phyloP scores from a whole-genome alignment of 1,140 invertebrate species.

The Hyposmocoma kahamanoa region DNA sequence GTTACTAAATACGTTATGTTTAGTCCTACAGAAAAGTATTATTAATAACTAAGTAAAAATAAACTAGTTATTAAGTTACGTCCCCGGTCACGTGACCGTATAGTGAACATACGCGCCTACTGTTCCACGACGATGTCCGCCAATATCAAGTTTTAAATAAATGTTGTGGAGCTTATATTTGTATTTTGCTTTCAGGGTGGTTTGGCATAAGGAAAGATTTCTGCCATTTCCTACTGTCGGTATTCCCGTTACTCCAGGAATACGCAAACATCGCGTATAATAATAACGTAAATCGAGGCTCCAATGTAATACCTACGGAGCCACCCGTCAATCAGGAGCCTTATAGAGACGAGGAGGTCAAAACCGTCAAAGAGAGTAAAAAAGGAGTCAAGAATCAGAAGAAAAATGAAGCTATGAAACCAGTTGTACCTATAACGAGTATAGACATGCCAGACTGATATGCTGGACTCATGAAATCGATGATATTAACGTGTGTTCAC shows the following conservation, averaged over 20 bases:
- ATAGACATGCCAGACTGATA: conserved; percentile 92
- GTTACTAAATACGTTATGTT: no score
- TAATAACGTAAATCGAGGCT: conserved; percentile 74
- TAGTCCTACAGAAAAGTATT: conserved; percentile 8
- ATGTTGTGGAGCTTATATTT: no score
- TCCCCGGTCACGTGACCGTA: no score
- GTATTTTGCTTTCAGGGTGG: conserved; percentile 85
- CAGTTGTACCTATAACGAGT: conserved; percentile 88
- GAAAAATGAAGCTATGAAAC: conserved; percentile 85
- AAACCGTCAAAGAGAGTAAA: conserved; percentile 76
- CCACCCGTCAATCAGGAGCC: conserved; percentile 67
- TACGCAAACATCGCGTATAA: conserved; percentile 98
- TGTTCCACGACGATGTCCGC: no score
- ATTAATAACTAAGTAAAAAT: conserved; percentile 9
- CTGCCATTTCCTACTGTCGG: conserved; percentile 93
- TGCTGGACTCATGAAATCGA: neutral
- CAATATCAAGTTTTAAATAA: no score
- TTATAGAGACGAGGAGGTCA: conserved; percentile 72
- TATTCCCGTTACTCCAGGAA: conserved; percentile 95
- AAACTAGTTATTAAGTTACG: no score
- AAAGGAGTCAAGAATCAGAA: conserved; percentile 78
- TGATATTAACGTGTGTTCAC: conserved; percentile 38
- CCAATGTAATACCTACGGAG: conserved; percentile 57
- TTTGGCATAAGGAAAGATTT: conserved; percentile 98
- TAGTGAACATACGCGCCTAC: no score